phyloP scores from a whole-genome alignment of 2,888 invertebrate genomes.

The Polyommatus iphigenia region DNA sequence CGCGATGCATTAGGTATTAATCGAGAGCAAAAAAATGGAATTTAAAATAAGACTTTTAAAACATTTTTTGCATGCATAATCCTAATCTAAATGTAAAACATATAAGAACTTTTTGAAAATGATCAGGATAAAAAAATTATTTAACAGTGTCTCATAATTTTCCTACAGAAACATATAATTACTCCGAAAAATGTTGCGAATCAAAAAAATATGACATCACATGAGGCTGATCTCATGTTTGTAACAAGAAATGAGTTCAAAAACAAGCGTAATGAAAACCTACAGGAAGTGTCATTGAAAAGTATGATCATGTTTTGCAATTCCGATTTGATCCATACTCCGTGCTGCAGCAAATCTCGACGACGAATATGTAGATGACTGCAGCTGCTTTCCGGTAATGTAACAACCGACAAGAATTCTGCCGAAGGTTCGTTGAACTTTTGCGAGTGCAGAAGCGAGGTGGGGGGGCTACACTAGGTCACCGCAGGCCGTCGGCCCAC shows the following conservation, averaged over 20 bases:
- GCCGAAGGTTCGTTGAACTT: slow-evolving; percentile 76
- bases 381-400: slow-evolving; percentile 78
- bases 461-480: slow-evolving; percentile 76
- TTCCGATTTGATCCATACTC: slow-evolving; percentile 10
- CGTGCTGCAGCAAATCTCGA: not conserved
- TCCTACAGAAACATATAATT: not conserved
- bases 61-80: too few species aligned
- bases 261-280: not conserved
- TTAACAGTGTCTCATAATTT: too few species aligned
- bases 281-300: slow-evolving; percentile 21
- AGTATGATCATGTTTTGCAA: slow-evolving; percentile 14
- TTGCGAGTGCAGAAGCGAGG: slow-evolving; percentile 75
- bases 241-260: not conserved
- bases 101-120: too few species aligned
- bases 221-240: not conserved
- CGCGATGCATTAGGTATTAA: too few species aligned
- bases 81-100: too few species aligned
- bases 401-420: slow-evolving; percentile 78
- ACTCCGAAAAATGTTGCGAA: not conserved
- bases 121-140: too few species aligned
- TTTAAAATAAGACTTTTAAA: too few species aligned
- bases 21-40: too few species aligned
- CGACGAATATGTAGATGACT: slow-evolving; percentile 50
- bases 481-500: slow-evolving; percentile 77
- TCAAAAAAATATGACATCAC: not conserved